Evolutionary conservation across 2,797 vertebrate genomes (phyloP).

Genomic region (Lepus oiostolus): DNA sequence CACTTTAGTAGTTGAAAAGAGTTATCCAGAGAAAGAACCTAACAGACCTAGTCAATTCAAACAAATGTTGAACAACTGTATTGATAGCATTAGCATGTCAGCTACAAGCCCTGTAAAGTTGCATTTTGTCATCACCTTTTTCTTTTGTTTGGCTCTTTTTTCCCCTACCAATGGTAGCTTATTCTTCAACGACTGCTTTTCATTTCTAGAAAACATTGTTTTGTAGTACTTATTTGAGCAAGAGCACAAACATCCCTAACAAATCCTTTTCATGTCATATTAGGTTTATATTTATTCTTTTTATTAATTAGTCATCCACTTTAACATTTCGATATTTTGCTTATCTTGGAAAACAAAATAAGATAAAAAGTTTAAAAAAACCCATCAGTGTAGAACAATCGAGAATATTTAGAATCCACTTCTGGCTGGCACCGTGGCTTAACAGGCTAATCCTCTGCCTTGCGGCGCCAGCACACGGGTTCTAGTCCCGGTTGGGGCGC

Average conservation of each 20-base stretch:
- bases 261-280: conserved; percentile 48
- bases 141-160: conserved; percentile 15
- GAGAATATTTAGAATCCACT: neutral
- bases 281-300: conserved; percentile 39
- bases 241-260: conserved; percentile 29
- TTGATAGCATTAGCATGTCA: conserved; percentile 14
- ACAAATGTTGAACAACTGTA: conserved; percentile 60
- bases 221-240: conserved; percentile 21
- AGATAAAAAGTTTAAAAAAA: neutral
- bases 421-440: neutral
- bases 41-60: conserved; percentile 30
- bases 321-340: conserved; percentile 65
- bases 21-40: conserved; percentile 87
- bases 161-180: conserved; percentile 7
- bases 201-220: conserved; percentile 55
- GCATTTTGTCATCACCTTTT: conserved; percentile 44
- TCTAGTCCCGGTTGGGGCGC: too few relatives aligned
- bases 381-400: neutral
- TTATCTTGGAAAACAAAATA: conserved; percentile 59
- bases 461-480: too few relatives aligned
- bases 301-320: conserved; percentile 34
- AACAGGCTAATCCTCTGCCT: too few relatives aligned
- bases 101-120: neutral
- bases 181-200: conserved; percentile 31
- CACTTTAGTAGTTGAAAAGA: conserved; percentile 88